Conservation (phyloP, 2,797 vertebrate species). For the Mareca penelope region DNA sequence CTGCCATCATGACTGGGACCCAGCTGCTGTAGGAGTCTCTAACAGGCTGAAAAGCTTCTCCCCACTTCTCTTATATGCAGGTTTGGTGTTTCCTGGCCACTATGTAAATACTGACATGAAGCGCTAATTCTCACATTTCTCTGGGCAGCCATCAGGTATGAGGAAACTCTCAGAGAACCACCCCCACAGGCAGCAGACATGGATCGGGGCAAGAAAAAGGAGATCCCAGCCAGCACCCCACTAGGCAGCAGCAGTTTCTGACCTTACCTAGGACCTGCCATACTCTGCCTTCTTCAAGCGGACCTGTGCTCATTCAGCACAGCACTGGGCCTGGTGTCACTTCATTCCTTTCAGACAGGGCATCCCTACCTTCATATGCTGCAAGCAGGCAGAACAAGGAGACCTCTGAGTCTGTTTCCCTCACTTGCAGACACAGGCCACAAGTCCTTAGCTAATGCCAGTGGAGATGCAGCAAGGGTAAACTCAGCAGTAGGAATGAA, state of each 20-base stretch:
- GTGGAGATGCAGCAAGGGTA: not conserved
- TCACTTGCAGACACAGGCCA: not conserved
- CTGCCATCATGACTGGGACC: not conserved
- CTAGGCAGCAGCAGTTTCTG: too few species aligned
- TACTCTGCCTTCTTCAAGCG: too few species aligned
- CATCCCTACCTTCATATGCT: not conserved
- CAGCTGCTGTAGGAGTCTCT: not conserved
- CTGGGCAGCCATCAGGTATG: not conserved
- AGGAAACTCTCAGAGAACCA: not conserved
- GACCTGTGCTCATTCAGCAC: too few species aligned
- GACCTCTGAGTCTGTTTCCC: not conserved
- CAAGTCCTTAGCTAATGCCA: not conserved
- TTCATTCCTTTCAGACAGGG: not conserved
- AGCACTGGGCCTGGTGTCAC: not conserved
- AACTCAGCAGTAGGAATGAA: not conserved
- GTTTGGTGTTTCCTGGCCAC: not conserved
- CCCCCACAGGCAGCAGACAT: not conserved
- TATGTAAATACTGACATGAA: not conserved
- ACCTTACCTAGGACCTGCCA: too few species aligned
- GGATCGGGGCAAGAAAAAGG: not conserved
- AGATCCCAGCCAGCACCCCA: not conserved
- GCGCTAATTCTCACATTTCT: not conserved
- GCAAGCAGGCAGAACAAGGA: not conserved
- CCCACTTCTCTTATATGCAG: not conserved
- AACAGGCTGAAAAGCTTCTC: not conserved